Conservation (phyloP, 2,888 invertebrate genomes). For the Meghimatium bilineatum region DNA sequence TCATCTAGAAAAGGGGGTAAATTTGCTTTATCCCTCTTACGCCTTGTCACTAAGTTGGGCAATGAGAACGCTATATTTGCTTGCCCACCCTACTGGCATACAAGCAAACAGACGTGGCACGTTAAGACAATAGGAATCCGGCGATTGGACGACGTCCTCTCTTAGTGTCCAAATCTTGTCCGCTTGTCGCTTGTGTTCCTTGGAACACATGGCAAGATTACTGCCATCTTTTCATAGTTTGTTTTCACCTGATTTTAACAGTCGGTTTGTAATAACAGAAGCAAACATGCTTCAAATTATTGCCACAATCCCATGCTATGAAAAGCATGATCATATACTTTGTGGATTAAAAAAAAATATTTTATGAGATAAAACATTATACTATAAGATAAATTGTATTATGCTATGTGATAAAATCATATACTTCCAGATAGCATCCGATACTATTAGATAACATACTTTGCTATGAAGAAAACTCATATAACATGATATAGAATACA, state of each 20-base stretch:
- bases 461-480: too few species aligned
- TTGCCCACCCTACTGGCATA: slow-evolving; percentile 34
- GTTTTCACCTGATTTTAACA: neutral
- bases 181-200: slow-evolving; percentile 11
- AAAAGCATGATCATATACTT: too few species aligned
- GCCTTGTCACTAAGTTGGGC: slow-evolving; percentile 50
- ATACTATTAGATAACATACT: too few species aligned
- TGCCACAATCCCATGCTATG: too few species aligned
- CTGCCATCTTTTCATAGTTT: slow-evolving; percentile 18
- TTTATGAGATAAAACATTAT: too few species aligned
- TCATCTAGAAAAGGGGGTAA: slow-evolving; percentile 34
- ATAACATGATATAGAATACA: too few species aligned
- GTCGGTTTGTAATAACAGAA: neutral
- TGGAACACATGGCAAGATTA: slow-evolving; percentile 14
- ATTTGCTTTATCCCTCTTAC: slow-evolving; percentile 38
- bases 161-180: neutral
- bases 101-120: slow-evolving; percentile 37
- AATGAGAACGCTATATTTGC: slow-evolving; percentile 49
- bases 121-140: slow-evolving; percentile 48
- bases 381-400: too few species aligned
- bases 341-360: too few species aligned
- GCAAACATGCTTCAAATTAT: neutral
- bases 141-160: slow-evolving; percentile 28
- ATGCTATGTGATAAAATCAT: too few species aligned
- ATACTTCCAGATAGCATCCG: too few species aligned